Conservation (phyloP, 1,140 invertebrate species). For the Drosophila kohkoa region DNA sequence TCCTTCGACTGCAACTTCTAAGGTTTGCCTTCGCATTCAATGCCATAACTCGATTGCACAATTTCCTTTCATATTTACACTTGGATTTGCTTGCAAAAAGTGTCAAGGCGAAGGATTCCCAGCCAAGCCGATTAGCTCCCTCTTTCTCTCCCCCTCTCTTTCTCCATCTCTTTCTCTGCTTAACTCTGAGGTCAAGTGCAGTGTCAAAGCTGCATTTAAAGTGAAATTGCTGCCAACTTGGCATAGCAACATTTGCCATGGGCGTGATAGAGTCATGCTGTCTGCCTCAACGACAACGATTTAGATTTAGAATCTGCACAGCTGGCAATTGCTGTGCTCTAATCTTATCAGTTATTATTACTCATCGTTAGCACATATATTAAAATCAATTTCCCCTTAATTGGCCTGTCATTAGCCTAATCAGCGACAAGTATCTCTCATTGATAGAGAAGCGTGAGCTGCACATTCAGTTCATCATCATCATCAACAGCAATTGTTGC, state of each 20-base stretch:
- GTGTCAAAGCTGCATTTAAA: constrained; percentile 48
- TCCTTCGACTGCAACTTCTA: constrained; percentile 19
- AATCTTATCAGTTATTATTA: constrained; percentile 34
- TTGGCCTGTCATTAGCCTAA: constrained; percentile 14
- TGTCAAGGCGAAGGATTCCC: constrained; percentile 19
- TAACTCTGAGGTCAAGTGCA: constrained; percentile 54
- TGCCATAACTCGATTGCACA: constrained; percentile 11
- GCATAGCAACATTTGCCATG: constrained; percentile 23
- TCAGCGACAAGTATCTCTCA: constrained; percentile 3
- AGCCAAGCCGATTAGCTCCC: constrained; percentile 28
- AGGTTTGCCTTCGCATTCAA: constrained; percentile 17
- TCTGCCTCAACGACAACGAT: constrained; percentile 26
- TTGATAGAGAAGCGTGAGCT: background rate
- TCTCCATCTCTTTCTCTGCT: background rate
- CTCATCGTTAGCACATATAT: constrained; percentile 2
- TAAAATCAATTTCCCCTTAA: constrained; percentile 38
- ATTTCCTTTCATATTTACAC: constrained; percentile 42
- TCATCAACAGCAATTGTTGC: constrained; percentile 5
- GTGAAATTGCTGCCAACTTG: constrained; percentile 7
- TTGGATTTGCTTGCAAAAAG: constrained; percentile 14
- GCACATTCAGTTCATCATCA: background rate
- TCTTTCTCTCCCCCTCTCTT: background rate
- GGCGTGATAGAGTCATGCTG: constrained; percentile 59
- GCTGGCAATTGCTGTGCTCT: background rate
- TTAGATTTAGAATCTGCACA: constrained; percentile 4